Evolutionary conservation across 2,888 invertebrate species (phyloP), one percentile per base, ranked within the genome.

Genomic region (Callyntrura sp.): DNA sequence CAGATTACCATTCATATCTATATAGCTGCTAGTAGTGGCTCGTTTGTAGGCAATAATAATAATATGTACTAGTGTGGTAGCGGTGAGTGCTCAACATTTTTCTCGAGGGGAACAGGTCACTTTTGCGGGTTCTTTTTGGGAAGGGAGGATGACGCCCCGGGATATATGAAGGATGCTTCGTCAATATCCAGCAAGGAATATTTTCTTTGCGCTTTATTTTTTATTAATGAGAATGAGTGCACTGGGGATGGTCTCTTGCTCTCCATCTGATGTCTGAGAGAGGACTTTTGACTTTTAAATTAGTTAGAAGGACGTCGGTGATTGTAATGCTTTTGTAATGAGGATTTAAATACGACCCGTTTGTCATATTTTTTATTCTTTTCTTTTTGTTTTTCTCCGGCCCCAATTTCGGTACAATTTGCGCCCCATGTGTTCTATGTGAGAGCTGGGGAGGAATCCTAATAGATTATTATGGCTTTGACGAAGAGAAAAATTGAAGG

Each of bases 251-350:
- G 43, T 70, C 68, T 70, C 6, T 70, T n/a, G n/a, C 68, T 70
- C 68, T 70, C n/a, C n/a, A n/a, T n/a, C n/a, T n/a, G 51, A n/a
- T n/a, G n/a, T n/a, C n/a, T n/a, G n/a, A n/a, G n/a, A n/a, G 5
- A 51, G 43, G 84, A 35, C 70, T 70, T 85, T 85, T 85, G 76
- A 76, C 85, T 85, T 85, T 62, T 85, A 85, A 85, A 85, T 85
- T 85, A 85, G 85, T 85, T 85, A 85, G 65, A 51, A 35, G 6
- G 3, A 35, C 35, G 6, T 2, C 35, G 35, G 51, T 25, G 51
- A 84, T 48, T 51, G 25, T 70, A 43, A 57, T n/a, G 57, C 17
- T 55, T 57, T 79, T 25, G 28, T 73, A 28, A 70, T 17, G 1
- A 68, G 25, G 57, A 57, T 57, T 79, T 70, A 73, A 73, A 73